Evolutionary conservation across 2,888 invertebrate species (phyloP).

Genomic region (Ormyrus labotus): DNA sequence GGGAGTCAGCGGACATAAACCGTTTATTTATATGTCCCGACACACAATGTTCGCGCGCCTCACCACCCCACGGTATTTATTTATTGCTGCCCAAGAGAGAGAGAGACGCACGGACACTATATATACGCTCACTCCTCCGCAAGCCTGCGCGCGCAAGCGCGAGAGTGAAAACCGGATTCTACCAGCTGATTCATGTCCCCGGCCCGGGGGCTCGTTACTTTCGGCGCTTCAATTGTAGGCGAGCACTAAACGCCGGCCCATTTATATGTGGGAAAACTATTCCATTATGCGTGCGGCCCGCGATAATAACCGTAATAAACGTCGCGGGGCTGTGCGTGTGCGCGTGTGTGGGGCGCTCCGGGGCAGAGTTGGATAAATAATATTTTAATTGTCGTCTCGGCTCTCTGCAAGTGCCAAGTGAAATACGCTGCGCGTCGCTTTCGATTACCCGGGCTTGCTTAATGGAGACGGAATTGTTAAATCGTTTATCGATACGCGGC

Average conservation of each 20-base stretch:
- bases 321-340: background rate
- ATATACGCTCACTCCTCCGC: constrained; percentile 2
- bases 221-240: constrained; percentile 37
- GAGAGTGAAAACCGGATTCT: constrained; percentile 48
- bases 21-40: constrained; percentile 75
- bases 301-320: constrained; percentile 45
- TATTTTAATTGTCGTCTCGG: constrained; percentile 23
- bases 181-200: constrained; percentile 41
- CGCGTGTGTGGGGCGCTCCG: background rate
- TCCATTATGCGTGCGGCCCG: constrained; percentile 41
- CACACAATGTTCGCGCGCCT: constrained; percentile 67
- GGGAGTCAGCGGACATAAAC: constrained; percentile 69
- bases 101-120: too few relatives aligned
- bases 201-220: constrained; percentile 43
- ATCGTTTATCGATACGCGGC: background rate
- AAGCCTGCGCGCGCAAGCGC: background rate
- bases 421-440: background rate
- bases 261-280: constrained; percentile 48
- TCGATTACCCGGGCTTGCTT: background rate
- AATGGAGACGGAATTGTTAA: background rate
- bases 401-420: background rate
- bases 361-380: constrained; percentile 13
- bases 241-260: constrained; percentile 17
- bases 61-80: constrained; percentile 66
- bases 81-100: constrained; percentile 61